Evolutionary conservation across 2,113 vertebrate genomes (phyloP), one percentile per base, ranked within the genome.

Genomic region (Pedionomus torquatus): DNA sequence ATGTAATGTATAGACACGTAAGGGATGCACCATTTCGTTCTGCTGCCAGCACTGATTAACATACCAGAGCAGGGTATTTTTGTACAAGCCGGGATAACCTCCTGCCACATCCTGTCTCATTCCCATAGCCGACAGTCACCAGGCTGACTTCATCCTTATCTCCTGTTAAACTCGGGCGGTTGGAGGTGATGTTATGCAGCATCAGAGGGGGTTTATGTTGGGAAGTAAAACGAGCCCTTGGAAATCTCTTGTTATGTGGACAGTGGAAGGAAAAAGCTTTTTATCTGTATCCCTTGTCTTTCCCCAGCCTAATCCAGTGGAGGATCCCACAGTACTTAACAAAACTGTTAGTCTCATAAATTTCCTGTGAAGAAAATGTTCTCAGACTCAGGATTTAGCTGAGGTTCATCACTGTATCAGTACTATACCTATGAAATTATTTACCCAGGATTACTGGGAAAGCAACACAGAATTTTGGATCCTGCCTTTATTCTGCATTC

Each of bases 111-210:
- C 92, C 89, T 76, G 94, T 75, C 95, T 98, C 7, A 2, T 74
- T 98, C 97, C 94, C 95, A 96, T 23, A 90, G 96, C 80, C 92
- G 87, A 86, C 93, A 94, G 61, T 51, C 85, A 39, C 83, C 51
- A 31, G 69, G 70, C 86, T 92, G 93, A 63, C 87, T 93, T 96
- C 91, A 87, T 52, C 85, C 94, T 97, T 97, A 98, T 97, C 98
- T 97, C 77, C 79, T 90, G 44, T 91, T 93, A 95, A 94, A 91
- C 77, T 19, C 18, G 18, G n/a, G 72, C 51, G 87, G 88, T 85
- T 98, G 93, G 92, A 95, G 92, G 84, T 93, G 92, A 97, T 80
- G 71, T 55, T 96, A 71, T 66, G 49, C 97, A 95, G 98, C 88
- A 89, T 70, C 94, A 93, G 87, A 94, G 94, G 74, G 90, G 78